These are phyloP conservation scores for Drosophila jambulina DNA, from an alignment of 1,140 invertebrate genomes.

Conservation along the genomic window DNA sequence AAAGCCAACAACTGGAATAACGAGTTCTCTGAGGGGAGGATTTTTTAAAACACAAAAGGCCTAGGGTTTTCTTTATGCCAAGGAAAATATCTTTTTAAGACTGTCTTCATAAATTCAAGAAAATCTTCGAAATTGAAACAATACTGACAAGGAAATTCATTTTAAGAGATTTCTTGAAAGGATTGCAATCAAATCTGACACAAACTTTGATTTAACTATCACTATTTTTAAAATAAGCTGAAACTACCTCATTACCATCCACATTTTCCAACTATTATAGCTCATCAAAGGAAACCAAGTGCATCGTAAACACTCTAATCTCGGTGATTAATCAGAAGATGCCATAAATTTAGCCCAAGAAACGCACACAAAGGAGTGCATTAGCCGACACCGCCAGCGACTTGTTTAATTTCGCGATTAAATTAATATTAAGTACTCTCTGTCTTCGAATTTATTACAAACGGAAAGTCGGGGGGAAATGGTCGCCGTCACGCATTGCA, in stretches of 20 bases:
- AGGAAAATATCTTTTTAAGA: not conserved
- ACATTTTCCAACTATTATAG: slow-evolving; percentile 16
- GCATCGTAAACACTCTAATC: slow-evolving; percentile 44
- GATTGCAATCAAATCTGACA: not conserved
- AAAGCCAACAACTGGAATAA: slow-evolving; percentile 41
- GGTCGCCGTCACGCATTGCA: slow-evolving; percentile 64
- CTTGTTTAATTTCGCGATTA: slow-evolving; percentile 73
- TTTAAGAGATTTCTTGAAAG: not conserved
- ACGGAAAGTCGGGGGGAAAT: slow-evolving; percentile 35
- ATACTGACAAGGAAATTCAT: not conserved
- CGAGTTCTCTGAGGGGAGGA: slow-evolving; percentile 33
- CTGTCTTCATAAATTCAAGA: slow-evolving; percentile 1
- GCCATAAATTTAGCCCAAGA: slow-evolving; percentile 33
- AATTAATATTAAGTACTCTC: slow-evolving; percentile 75
- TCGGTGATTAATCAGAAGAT: slow-evolving; percentile 23
- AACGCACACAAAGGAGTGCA: slow-evolving; percentile 53
- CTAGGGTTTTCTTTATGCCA: not conserved
- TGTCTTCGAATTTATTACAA: slow-evolving; percentile 63
- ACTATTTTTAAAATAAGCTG: not conserved
- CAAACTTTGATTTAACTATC: not conserved
- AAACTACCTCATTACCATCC: slow-evolving; percentile 10
- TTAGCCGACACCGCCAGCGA: slow-evolving; percentile 57
- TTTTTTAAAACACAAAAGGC: slow-evolving; percentile 32
- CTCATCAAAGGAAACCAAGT: slow-evolving; percentile 29
- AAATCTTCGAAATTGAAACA: not conserved